Evolutionary conservation across 2,113 vertebrate species (phyloP).

Genomic region (Hemicordylus capensis): DNA sequence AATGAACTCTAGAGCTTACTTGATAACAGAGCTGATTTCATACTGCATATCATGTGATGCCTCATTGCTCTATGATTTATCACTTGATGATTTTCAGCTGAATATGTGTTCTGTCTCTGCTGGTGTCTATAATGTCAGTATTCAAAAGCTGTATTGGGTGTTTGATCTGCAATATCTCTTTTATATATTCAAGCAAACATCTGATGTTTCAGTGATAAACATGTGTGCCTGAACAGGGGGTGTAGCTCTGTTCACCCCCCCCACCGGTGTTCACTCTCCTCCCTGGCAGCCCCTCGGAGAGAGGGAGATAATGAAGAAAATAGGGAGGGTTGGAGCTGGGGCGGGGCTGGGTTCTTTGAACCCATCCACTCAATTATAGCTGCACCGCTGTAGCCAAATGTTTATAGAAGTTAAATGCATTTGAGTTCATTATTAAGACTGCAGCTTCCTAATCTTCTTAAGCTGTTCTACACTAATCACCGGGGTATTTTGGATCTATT

Average conservation of each 20-base stretch:
- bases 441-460: conserved; percentile 25
- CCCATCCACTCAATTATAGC: no score
- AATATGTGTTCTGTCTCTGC: not conserved
- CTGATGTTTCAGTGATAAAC: not conserved
- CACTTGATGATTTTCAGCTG: not conserved
- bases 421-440: conserved; percentile 1
- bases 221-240: no score
- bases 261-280: no score
- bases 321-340: no score
- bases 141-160: not conserved
- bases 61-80: not conserved
- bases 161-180: not conserved
- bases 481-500: conserved; percentile 50
- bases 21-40: not conserved
- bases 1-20: not conserved
- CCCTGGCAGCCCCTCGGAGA: no score
- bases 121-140: not conserved
- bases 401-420: not conserved
- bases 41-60: not conserved
- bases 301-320: no score
- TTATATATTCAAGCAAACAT: not conserved
- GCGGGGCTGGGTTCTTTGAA: no score
- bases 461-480: conserved; percentile 36
- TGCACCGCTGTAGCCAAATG: not conserved
- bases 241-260: no score